Conservation (phyloP, 2,113 vertebrate genomes). For the Lathamus discolor region DNA sequence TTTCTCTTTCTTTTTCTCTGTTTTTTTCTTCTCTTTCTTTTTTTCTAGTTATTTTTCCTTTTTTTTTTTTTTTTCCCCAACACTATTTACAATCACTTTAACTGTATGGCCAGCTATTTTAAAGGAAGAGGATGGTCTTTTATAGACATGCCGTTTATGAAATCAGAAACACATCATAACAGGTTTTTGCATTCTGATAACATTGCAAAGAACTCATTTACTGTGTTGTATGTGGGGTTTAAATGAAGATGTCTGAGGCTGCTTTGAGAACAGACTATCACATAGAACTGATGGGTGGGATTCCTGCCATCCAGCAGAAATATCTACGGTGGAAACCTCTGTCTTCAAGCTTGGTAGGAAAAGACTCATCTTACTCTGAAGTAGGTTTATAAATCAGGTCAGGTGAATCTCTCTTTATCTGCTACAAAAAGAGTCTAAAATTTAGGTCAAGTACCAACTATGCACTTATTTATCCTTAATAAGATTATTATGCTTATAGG, state of each 20-base stretch:
- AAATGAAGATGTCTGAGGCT: background rate
- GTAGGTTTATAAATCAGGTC: background rate
- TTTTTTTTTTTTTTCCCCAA: too few relatives aligned
- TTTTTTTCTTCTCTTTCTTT: background rate
- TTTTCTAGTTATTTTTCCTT: background rate
- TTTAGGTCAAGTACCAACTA: background rate
- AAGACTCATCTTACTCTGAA: background rate
- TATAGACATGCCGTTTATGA: background rate
- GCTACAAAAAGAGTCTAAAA: background rate
- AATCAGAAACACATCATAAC: background rate
- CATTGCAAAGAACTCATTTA: background rate
- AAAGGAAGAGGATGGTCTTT: background rate
- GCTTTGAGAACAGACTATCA: background rate
- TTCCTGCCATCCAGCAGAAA: background rate
- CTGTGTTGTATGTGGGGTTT: fast-evolving
- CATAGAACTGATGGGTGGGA: fast-evolving
- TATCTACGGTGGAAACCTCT: background rate
- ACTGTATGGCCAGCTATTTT: fast-evolving
- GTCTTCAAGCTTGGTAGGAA: background rate
- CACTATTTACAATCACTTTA: background rate
- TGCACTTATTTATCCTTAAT: background rate
- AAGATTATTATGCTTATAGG: background rate
- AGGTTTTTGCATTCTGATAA: background rate
- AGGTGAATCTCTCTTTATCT: background rate
- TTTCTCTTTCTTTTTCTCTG: fast-evolving